These are phyloP conservation scores for Periophthalmus modestus DNA, from an alignment of 2,113 vertebrate genomes.

Conservation along the genomic window DNA sequence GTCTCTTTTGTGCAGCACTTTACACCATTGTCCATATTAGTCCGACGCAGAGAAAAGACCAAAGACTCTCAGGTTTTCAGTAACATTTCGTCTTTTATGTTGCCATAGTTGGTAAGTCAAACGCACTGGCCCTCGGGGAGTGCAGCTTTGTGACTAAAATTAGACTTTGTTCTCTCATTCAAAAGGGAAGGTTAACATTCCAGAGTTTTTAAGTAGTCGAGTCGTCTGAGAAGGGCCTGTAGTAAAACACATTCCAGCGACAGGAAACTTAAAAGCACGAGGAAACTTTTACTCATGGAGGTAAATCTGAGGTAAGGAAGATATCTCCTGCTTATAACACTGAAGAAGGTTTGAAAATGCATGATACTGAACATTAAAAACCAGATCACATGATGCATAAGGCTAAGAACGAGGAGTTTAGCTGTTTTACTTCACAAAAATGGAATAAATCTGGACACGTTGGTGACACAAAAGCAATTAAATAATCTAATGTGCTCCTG, in stretches of 20 bases:
- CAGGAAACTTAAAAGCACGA: not conserved
- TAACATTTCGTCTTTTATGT: conserved; percentile 5
- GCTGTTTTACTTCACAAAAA: too few species aligned
- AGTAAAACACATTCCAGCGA: not conserved
- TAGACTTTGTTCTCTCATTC: conserved; percentile 8
- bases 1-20: not conserved
- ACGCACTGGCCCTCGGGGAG: not conserved
- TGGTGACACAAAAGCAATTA: too few species aligned
- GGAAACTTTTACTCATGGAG: not conserved
- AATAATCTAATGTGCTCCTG: too few species aligned
- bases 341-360: too few species aligned
- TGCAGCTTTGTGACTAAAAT: conserved; percentile 7
- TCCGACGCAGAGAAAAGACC: not conserved
- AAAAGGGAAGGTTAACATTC: conserved; percentile 5
- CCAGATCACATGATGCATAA: too few species aligned
- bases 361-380: too few species aligned
- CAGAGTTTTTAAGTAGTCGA: conserved; percentile 1
- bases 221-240: not conserved
- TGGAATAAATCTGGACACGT: too few species aligned
- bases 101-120: conserved; percentile 8
- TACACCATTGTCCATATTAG: conserved; percentile 3
- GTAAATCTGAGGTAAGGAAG: not conserved
- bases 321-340: too few species aligned
- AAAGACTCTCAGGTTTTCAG: not conserved
- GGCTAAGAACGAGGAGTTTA: too few species aligned